Percentiles rank a stretch among this genome's conserved stretches.
phyloP scores from a whole-genome alignment of 2,888 invertebrate genomes.

The Tenthredo livida region DNA sequence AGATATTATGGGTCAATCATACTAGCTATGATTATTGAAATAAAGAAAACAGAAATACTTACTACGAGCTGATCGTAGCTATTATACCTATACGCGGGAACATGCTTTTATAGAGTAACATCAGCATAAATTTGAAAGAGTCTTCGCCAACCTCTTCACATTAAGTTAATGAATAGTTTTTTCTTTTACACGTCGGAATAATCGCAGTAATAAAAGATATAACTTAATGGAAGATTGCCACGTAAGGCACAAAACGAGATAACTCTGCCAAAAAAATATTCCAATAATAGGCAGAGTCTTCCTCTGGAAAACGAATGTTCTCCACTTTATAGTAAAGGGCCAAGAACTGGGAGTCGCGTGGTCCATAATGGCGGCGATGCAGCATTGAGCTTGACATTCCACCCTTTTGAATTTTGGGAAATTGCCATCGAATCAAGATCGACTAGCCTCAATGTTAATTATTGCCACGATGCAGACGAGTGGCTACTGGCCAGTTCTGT shows the following conservation, averaged over 20 bases:
- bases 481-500: slow-evolving; percentile 46
- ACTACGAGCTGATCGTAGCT: not conserved
- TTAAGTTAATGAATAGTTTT: not conserved
- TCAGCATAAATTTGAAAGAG: not conserved
- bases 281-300: not conserved
- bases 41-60: not conserved
- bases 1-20: not conserved
- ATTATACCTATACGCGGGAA: not conserved
- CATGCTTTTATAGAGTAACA: not conserved
- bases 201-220: not conserved
- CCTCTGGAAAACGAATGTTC: not conserved
- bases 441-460: slow-evolving; percentile 68
- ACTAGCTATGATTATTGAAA: not conserved
- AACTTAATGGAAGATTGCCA: not conserved
- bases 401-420: slow-evolving; percentile 75
- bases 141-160: not conserved
- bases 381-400: slow-evolving; percentile 74
- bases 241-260: not conserved
- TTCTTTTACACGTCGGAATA: not conserved
- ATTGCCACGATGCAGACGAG: slow-evolving; percentile 56
- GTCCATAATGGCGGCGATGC: not conserved
- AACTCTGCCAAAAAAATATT: not conserved
- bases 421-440: slow-evolving; percentile 72
- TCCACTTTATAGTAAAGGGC: not conserved
- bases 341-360: not conserved